Base-by-base conservation (phyloP, 2,797 vertebrate species). In the Acropternis orthonyx region DNA sequence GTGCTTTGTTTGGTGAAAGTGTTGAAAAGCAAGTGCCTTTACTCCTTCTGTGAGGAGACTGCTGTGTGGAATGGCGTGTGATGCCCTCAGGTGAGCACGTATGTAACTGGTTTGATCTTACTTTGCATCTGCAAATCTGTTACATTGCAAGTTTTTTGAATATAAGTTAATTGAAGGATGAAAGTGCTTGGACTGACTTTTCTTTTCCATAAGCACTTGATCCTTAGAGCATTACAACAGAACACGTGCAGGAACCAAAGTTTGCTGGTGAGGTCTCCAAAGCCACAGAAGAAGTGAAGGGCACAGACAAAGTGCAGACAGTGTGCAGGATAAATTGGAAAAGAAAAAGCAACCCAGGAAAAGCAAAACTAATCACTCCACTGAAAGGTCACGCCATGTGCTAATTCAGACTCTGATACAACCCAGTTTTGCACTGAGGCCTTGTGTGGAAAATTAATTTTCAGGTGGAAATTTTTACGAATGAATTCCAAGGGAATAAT, bases 311-410 rank as follows among this genome's bases (percentile, higher is more conserved):
- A 54, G 9, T 44, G 41, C 41, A 9, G 10, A 28, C 4, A 32
- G 28, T 18, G 17, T 55, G 26, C 36, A 59, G 46, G 73, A 27
- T 51, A 46, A 59, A 49, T 17, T 14, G 37, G 2, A 21, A 23
- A 23, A 26, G 21, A 27, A 15, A 58, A 26, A 56, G 12, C 0
- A 15, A 14, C 61, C 2, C 26, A 76, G 51, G 43, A 44, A 68
- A 82, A 17, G 12, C 14, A 39, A 78, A 82, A 14, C 10, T 5
- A 16, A n/a, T 17, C 1, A 0, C 5, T 52, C 19, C 6, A 19
- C 11, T 20, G 36, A 43, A 73, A n/a, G n/a, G 22, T 51, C 36
- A 9, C 19, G 23, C 11, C 32, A 34, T 15, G 5, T 16, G 32
- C 34, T 43, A 7, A 6, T 54, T 28, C 46, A 30, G 46, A 17